phyloP scores from a whole-genome alignment of 2,113 vertebrate genomes.

The Gallinago undulata region DNA sequence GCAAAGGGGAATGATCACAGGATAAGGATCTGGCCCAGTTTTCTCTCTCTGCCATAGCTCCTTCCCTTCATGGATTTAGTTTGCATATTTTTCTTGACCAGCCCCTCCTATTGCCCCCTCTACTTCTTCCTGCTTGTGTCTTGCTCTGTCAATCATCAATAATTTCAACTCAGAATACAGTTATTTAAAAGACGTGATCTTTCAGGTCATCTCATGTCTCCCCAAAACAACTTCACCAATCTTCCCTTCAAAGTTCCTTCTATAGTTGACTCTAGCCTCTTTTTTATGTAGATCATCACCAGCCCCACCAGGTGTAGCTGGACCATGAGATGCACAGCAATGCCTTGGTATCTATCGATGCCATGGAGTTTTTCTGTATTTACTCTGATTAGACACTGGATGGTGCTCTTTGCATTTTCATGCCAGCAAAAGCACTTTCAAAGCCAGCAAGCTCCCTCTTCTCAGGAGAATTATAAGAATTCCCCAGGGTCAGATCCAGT shows the following conservation, averaged over 20 bases:
- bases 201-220: background rate
- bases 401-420: conserved; percentile 41
- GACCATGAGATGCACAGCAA: background rate
- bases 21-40: background rate
- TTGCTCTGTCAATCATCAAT: background rate
- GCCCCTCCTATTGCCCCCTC: background rate
- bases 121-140: background rate
- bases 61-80: background rate
- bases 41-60: background rate
- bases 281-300: background rate
- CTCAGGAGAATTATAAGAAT: background rate
- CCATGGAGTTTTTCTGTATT: background rate
- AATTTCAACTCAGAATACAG: background rate
- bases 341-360: too few relatives aligned
- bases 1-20: background rate
- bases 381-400: conserved; percentile 33
- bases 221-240: background rate
- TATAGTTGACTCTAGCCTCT: background rate
- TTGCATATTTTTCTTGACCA: background rate
- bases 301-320: background rate
- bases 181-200: background rate
- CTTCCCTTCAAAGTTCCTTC: background rate
- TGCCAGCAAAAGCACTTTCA: background rate
- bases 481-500: background rate
- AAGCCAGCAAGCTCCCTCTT: background rate